phyloP scores from a whole-genome alignment of 2,113 vertebrate genomes.

The Hipposideros armiger region DNA sequence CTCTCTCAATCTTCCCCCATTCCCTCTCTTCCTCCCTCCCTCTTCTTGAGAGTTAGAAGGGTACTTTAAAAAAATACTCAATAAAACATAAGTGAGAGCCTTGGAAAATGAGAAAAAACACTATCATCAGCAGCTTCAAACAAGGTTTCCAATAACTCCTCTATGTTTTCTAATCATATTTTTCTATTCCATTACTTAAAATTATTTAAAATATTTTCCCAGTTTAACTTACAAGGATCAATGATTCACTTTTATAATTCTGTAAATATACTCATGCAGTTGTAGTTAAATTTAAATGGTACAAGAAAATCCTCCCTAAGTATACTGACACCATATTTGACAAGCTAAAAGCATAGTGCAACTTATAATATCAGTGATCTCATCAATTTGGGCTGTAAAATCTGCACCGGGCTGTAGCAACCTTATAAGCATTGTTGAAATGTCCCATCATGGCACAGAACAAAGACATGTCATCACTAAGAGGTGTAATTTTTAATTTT shows the following conservation, averaged over 20 bases:
- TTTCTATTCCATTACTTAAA: conserved; percentile 13
- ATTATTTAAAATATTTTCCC: background rate
- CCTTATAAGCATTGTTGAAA: background rate
- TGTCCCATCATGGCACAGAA: background rate
- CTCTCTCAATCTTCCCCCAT: background rate
- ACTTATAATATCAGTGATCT: background rate
- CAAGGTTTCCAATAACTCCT: conserved; percentile 18
- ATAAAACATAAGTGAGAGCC: background rate
- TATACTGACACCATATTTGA: background rate
- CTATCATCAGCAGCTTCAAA: conserved; percentile 23
- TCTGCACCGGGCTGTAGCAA: background rate
- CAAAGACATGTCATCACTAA: background rate
- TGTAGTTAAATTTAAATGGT: background rate
- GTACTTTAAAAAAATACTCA: background rate
- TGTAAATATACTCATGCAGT: background rate
- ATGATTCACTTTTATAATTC: background rate
- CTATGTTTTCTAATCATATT: background rate
- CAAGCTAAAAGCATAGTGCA: background rate
- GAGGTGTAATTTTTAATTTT: background rate
- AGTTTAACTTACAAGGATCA: background rate
- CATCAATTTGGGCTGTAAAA: background rate
- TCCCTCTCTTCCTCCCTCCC: background rate
- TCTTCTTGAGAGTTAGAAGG: background rate
- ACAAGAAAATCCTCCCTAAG: background rate
- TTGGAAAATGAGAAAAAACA: background rate